Evolutionary conservation across 2,888 invertebrate species (phyloP).

Genomic region (Xestobium rufovillosum): DNA sequence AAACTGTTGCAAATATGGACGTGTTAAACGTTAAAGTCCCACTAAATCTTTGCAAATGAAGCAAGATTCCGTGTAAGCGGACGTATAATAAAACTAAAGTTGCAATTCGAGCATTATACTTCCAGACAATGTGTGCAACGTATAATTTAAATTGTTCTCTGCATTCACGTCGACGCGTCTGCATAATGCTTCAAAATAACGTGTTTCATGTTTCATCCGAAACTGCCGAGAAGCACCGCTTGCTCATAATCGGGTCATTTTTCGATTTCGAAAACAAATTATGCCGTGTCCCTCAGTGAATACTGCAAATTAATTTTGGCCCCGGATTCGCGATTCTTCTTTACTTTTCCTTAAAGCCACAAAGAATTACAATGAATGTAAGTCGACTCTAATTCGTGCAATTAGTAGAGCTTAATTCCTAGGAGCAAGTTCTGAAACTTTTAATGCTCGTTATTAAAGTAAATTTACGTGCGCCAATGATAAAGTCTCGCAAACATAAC

Average conservation of each 20-base stretch:
- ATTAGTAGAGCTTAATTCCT: slow-evolving; percentile 42
- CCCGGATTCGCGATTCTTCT: slow-evolving; percentile 23
- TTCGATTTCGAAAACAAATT: slow-evolving; percentile 22
- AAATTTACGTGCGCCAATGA: slow-evolving; percentile 36
- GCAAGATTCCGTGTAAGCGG: slow-evolving; percentile 3
- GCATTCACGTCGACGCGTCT: background rate
- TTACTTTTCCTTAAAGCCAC: slow-evolving; percentile 26
- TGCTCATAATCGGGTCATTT: background rate
- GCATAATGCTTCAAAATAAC: slow-evolving; percentile 1
- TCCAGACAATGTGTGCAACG: slow-evolving; percentile 7
- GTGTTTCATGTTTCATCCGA: background rate
- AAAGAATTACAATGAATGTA: slow-evolving; percentile 42
- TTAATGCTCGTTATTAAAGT: slow-evolving; percentile 42
- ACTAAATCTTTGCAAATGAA: background rate
- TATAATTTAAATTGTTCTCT: slow-evolving; percentile 3
- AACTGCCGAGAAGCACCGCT: too few species aligned
- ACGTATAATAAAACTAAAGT: slow-evolving; percentile 1
- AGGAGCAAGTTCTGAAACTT: slow-evolving; percentile 40
- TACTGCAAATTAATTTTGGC: slow-evolving; percentile 37
- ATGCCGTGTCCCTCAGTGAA: slow-evolving; percentile 17
- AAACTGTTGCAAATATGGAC: too few species aligned
- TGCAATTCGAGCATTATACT: slow-evolving; percentile 5
- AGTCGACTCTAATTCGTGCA: slow-evolving; percentile 42
- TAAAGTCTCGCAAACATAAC: slow-evolving; percentile 13
- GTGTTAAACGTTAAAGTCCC: too few species aligned